Conservation (phyloP, 2,888 invertebrate species). For the Cancer borealis region DNA sequence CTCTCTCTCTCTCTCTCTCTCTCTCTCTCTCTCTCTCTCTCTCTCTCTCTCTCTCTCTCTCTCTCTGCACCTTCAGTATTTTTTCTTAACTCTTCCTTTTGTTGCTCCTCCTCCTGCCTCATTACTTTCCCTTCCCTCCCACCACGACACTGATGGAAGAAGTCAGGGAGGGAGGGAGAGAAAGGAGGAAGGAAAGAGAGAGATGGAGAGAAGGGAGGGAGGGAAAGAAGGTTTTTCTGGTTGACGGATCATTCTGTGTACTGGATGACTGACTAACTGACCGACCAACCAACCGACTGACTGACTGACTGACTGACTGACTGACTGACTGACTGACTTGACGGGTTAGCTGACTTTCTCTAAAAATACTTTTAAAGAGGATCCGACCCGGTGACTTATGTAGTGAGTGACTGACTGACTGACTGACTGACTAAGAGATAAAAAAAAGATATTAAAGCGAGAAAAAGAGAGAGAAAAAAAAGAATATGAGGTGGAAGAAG, state of each 20-base stretch:
- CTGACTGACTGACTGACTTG: not conserved
- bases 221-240: not conserved
- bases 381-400: not conserved
- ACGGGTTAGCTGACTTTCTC: not conserved
- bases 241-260: not conserved
- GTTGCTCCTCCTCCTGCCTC: too few species aligned
- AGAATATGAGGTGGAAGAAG: not conserved
- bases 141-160: not conserved
- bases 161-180: not conserved
- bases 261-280: conserved; percentile 21
- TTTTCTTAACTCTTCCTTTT: too few species aligned
- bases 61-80: too few species aligned
- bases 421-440: conserved; percentile 47
- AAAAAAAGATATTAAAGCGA: not conserved
- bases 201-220: not conserved
- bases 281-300: not conserved
- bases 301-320: conserved; percentile 13
- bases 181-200: not conserved
- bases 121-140: too few species aligned
- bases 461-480: not conserved
- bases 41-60: too few species aligned
- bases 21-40: too few species aligned
- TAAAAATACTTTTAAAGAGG: not conserved
- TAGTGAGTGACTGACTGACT: not conserved
- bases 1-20: not conserved